Conservation (phyloP, 2,888 invertebrate genomes). For the Pyrrhia umbra region DNA sequence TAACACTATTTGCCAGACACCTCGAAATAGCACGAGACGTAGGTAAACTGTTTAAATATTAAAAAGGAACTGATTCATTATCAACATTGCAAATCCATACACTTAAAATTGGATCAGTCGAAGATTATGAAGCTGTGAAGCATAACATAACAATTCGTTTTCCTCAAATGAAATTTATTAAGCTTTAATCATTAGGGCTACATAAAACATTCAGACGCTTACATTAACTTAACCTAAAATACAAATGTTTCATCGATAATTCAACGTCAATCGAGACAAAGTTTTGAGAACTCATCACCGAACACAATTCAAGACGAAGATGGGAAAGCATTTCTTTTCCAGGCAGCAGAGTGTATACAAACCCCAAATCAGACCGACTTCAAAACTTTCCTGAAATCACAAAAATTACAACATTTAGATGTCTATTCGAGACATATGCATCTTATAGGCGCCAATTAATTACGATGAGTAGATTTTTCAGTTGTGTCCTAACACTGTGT, state of each 20-base stretch:
- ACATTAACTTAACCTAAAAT: slow-evolving; percentile 80
- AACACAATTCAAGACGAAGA: slow-evolving; percentile 71
- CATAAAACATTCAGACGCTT: slow-evolving; percentile 79
- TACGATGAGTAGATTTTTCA: slow-evolving; percentile 70
- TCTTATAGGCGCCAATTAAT: slow-evolving; percentile 46
- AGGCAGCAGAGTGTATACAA: slow-evolving; percentile 77
- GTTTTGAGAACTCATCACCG: slow-evolving; percentile 63
- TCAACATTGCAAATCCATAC: slow-evolving; percentile 33
- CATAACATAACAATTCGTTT: slow-evolving; percentile 51
- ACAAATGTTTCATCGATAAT: slow-evolving; percentile 75
- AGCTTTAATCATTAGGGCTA: slow-evolving; percentile 72
- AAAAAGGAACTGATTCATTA: slow-evolving; percentile 34
- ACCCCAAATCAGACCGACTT: slow-evolving; percentile 81
- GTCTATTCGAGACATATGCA: slow-evolving; percentile 44
- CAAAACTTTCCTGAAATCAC: slow-evolving; percentile 82
- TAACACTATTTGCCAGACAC: slow-evolving; percentile 43
- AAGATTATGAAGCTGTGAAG: slow-evolving; percentile 42
- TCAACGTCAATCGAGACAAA: slow-evolving; percentile 73
- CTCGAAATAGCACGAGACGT: slow-evolving; percentile 36
- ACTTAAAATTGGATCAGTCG: slow-evolving; percentile 32
- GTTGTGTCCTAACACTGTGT: slow-evolving; percentile 36
- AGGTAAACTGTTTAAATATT: slow-evolving; percentile 29
- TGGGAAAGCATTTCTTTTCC: slow-evolving; percentile 75
- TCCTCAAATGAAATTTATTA: slow-evolving; percentile 75
- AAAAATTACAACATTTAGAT: slow-evolving; percentile 76